Evolutionary conservation across 2,797 vertebrate species (phyloP).

Genomic region (Schizopygopsis malacanthus): DNA sequence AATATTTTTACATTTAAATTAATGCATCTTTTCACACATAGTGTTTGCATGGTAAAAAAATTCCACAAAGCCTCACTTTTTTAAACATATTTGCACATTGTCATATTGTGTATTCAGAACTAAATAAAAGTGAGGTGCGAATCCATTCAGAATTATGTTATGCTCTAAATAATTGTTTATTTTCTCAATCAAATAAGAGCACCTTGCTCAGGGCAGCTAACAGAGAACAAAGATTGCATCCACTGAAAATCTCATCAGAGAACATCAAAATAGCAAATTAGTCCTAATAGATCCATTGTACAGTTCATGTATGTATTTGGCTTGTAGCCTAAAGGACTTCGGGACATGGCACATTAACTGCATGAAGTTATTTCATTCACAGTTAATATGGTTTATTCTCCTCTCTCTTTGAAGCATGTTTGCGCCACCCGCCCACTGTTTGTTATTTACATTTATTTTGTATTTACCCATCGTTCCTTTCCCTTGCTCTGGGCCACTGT

Average conservation of each 20-base stretch:
- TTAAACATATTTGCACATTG: background rate
- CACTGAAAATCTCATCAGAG: background rate
- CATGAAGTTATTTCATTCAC: background rate
- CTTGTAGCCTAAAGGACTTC: background rate
- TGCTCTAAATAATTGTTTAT: background rate
- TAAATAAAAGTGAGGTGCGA: conserved; percentile 15
- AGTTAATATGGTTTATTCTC: background rate
- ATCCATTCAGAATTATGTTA: conserved; percentile 4
- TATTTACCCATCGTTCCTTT: conserved; percentile 24
- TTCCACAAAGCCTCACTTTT: background rate
- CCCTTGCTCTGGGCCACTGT: conserved; percentile 18
- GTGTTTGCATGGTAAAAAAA: background rate
- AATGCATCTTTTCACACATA: background rate
- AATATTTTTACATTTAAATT: background rate
- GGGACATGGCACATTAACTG: background rate
- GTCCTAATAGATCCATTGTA: background rate
- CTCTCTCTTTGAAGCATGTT: background rate
- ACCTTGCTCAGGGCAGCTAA: background rate
- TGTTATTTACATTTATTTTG: conserved; percentile 19
- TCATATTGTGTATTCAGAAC: background rate
- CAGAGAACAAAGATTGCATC: background rate
- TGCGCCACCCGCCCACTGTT: background rate
- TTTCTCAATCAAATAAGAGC: background rate
- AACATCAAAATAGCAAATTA: conserved; percentile 12
- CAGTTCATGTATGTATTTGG: background rate